A percentile compares a stretch with the other conserved stretches of the same genome.
These are phyloP conservation scores for Pundamilia nyererei DNA, from an alignment of 2,113 vertebrate species.

Conservation along the genomic window DNA sequence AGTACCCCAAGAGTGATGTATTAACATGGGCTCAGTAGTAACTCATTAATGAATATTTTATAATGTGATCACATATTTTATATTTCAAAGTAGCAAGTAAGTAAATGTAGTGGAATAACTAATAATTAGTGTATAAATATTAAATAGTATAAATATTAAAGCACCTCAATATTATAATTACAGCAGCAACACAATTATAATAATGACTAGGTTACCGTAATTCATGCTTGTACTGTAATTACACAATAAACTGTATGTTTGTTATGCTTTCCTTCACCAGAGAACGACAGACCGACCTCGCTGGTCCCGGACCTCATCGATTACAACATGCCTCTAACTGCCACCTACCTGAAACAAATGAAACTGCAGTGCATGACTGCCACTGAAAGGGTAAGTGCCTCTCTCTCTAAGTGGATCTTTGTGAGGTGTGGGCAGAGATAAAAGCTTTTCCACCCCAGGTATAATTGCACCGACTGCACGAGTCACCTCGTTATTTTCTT, in stretches of 20 bases:
- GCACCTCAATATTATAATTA: neutral
- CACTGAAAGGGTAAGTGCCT: slow-evolving; percentile 84
- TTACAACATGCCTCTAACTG: slow-evolving; percentile 99
- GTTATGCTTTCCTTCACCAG: slow-evolving; percentile 57
- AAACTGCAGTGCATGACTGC: slow-evolving; percentile 92
- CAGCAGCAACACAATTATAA: neutral
- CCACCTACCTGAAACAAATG: slow-evolving; percentile 98
- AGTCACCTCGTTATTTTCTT: neutral
- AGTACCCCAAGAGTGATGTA: neutral
- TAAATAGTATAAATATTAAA: neutral
- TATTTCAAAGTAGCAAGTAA: neutral
- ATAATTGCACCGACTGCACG: neutral
- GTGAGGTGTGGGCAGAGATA: neutral
- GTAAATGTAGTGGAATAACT: neutral
- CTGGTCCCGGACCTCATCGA: slow-evolving; percentile 95
- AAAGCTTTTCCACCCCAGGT: neutral
- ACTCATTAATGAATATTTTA: neutral
- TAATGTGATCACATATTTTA: neutral
- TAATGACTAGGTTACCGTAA: neutral
- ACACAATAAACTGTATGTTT: neutral
- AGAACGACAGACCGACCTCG: slow-evolving; percentile 88
- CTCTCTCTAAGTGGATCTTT: neutral
- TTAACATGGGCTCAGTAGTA: neutral
- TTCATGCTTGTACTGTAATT: neutral
- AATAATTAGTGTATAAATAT: neutral